Evolutionary conservation across 2,113 vertebrate species (phyloP), one percentile per base, ranked within the genome.

Genomic region (Thunnus maccoyii): DNA sequence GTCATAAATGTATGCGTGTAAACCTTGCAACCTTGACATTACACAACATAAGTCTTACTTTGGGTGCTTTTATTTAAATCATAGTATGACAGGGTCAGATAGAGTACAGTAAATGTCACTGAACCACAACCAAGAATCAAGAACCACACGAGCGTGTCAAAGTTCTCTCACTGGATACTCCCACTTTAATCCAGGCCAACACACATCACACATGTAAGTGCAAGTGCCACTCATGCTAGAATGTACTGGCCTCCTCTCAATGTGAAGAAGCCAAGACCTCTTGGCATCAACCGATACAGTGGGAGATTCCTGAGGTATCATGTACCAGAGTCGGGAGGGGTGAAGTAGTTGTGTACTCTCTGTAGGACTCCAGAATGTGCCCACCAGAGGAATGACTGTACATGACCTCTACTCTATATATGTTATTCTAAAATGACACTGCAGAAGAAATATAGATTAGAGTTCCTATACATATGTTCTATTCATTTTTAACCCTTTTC

Each of bases 221-320:
- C 36, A 41, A 48, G 17, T 14, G 41, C 17, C 25, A 30, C 54
- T 0, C 47, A 52, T 58, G 27, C 27, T 32, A 25, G 51, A 51
- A 73, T 11, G 1, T 9, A 16, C 11, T 4, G 16, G 15, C 6
- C 20, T 70, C 6, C 36, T 30, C 20, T 71, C n/a, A 0, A 16
- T 6, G 3, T 16, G 51, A 16, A 12, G 27, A 2, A 14, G 54
- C 18, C 36, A 41, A 30, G 36, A 36, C 3, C 55, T 9, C 4
- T 18, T n/a, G 44, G 18, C 61, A 61, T 25, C 9, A 10, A 44
- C 70, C 9, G 64, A 61, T 17, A 67, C 15, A 7, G 12, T 65
- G 50, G 7, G 27, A 75, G 27, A 86, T 68, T 81, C 78, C 57
- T 8, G 4, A 16, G 44, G 67, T 76, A 56, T 81, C 68, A 57